Evolutionary conservation across 2,888 invertebrate species (phyloP).

Genomic region (Leptura quadrifasciata): DNA sequence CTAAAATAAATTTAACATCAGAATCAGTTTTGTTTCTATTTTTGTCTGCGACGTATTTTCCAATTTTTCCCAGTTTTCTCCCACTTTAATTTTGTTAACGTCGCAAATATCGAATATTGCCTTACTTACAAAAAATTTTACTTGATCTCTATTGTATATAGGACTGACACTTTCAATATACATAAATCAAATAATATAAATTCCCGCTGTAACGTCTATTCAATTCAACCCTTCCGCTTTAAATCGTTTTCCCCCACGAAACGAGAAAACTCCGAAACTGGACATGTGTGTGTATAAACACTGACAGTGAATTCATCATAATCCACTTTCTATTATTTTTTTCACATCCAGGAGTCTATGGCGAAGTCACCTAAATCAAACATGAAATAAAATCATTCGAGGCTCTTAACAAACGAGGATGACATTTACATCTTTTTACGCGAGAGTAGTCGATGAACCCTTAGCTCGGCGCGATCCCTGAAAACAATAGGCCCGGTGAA

Average conservation of each 20-base stretch:
- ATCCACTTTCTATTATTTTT: background rate
- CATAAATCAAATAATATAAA: background rate
- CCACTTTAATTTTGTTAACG: no score
- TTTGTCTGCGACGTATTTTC: no score
- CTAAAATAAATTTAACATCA: no score
- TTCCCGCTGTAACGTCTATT: background rate
- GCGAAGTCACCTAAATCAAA: constrained; percentile 48
- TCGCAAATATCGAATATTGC: no score
- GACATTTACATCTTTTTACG: constrained; percentile 56
- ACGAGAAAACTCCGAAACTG: background rate
- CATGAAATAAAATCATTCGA: constrained; percentile 51
- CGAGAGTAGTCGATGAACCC: constrained; percentile 3
- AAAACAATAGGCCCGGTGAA: constrained; percentile 29
- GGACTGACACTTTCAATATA: background rate
- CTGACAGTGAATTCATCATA: constrained; percentile 7
- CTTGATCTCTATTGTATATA: background rate
- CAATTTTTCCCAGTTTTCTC: no score
- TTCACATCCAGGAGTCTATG: background rate
- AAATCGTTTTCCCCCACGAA: background rate
- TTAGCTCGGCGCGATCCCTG: background rate
- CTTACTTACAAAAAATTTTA: no score
- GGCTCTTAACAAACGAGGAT: constrained; percentile 53
- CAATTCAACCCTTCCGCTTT: background rate
- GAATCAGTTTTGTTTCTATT: no score
- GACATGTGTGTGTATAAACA: background rate